These are phyloP conservation scores for Indicator indicator DNA, from an alignment of 2,113 vertebrate genomes.

Conservation along the genomic window DNA sequence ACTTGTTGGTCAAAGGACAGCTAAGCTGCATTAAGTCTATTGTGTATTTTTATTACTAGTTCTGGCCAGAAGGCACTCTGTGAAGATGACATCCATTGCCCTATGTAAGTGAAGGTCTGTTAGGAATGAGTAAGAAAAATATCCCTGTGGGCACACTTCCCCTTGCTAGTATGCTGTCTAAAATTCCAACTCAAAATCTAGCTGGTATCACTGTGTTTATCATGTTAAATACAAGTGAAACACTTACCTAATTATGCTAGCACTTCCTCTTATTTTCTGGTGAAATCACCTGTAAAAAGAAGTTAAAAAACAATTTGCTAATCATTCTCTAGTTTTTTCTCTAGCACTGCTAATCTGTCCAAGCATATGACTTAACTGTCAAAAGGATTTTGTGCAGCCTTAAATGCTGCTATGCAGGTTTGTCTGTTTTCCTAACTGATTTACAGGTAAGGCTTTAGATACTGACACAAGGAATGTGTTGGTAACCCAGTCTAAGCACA, in stretches of 20 bases:
- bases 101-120: background rate
- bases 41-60: background rate
- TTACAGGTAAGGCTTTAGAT: background rate
- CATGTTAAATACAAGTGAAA: background rate
- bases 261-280: background rate
- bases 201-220: background rate
- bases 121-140: constrained; percentile 3
- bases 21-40: background rate
- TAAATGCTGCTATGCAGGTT: background rate
- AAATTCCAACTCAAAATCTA: background rate
- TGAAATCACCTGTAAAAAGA: background rate
- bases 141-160: background rate
- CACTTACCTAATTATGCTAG: background rate
- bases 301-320: background rate
- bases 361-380: background rate
- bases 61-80: background rate
- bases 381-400: background rate
- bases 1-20: background rate
- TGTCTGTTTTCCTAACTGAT: background rate
- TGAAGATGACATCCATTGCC: background rate
- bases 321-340: background rate
- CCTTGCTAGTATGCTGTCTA: background rate
- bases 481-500: background rate
- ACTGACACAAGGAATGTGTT: background rate
- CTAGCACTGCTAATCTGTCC: background rate